phyloP scores from a whole-genome alignment of 1,140 invertebrate genomes.

The Teleopsis dalmanni region DNA sequence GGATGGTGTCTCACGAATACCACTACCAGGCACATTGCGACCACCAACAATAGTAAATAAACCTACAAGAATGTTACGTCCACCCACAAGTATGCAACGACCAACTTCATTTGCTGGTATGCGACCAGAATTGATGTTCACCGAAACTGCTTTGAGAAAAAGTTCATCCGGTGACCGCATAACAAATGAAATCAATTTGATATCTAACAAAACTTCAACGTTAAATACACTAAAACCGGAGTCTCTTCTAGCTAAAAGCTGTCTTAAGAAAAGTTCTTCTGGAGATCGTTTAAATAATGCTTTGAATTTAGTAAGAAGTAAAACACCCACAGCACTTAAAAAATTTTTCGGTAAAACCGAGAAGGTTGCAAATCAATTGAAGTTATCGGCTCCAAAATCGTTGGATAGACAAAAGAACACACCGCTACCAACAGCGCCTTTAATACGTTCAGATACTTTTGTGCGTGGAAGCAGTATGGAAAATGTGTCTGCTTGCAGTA shows the following conservation, averaged over 20 bases:
- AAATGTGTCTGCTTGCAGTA: too few relatives aligned
- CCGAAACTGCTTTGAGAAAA: constrained; percentile 25
- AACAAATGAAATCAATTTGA: constrained; percentile 25
- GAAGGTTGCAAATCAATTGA: constrained; percentile 1
- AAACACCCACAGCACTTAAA: constrained; percentile 20
- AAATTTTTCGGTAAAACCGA: constrained; percentile 17
- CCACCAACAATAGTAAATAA: constrained; percentile 3
- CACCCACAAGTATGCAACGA: constrained; percentile 4
- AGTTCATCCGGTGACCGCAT: constrained; percentile 32
- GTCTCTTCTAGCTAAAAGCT: too few relatives aligned
- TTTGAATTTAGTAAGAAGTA: constrained; percentile 23
- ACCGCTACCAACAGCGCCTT: background rate
- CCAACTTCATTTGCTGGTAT: constrained; percentile 10
- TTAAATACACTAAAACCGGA: too few relatives aligned
- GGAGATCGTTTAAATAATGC: constrained; percentile 28
- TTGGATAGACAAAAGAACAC: background rate
- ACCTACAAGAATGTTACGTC: constrained; percentile 3
- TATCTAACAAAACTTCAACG: constrained; percentile 26
- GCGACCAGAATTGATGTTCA: constrained; percentile 2
- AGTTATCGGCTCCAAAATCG: background rate
- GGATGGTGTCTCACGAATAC: constrained; percentile 33
- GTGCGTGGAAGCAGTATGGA: constrained; percentile 20
- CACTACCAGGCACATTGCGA: constrained; percentile 25
- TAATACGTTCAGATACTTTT: constrained; percentile 38
- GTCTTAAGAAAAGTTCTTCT: constrained; percentile 32